These are phyloP conservation scores for Styela plicata DNA, from an alignment of 23 tunicate species.

Conservation along the genomic window DNA sequence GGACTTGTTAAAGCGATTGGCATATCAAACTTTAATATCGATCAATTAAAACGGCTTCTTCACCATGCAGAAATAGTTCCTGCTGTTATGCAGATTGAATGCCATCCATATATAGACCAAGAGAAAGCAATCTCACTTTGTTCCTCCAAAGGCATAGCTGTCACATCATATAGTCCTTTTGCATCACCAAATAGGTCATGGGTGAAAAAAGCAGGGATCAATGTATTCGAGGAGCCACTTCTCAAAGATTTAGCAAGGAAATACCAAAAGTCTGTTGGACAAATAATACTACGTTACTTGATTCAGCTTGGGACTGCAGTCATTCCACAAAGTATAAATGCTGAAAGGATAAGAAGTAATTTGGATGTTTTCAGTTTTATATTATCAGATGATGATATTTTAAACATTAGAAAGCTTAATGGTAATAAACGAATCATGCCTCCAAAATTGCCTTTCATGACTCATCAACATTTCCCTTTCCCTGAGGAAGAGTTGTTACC, in stretches of 20 bases:
- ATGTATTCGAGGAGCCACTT: conserved; percentile 8
- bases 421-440: too few relatives aligned
- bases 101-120: conserved; percentile 55
- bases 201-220: neutral
- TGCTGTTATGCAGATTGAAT: conserved; percentile 75
- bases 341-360: conserved; percentile 46
- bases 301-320: conserved; percentile 45
- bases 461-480: too few relatives aligned
- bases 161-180: conserved; percentile 48
- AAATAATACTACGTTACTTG: conserved; percentile 36
- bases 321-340: conserved; percentile 52
- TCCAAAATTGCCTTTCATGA: too few relatives aligned
- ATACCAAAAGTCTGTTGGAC: conserved; percentile 42
- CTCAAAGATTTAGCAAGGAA: neutral
- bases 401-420: conserved; percentile 9
- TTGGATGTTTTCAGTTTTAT: conserved; percentile 37
- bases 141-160: conserved; percentile 24
- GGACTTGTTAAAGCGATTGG: conserved; percentile 67
- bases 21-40: conserved; percentile 65
- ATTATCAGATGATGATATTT: conserved; percentile 36
- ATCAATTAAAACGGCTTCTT: conserved; percentile 49
- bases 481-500: too few relatives aligned
- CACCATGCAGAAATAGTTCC: conserved; percentile 48
- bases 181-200: conserved; percentile 52
- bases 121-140: conserved; percentile 31